These are phyloP conservation scores for Temnothorax unifasciatus DNA, from an alignment of 2,888 invertebrate species.

Conservation along the genomic window DNA sequence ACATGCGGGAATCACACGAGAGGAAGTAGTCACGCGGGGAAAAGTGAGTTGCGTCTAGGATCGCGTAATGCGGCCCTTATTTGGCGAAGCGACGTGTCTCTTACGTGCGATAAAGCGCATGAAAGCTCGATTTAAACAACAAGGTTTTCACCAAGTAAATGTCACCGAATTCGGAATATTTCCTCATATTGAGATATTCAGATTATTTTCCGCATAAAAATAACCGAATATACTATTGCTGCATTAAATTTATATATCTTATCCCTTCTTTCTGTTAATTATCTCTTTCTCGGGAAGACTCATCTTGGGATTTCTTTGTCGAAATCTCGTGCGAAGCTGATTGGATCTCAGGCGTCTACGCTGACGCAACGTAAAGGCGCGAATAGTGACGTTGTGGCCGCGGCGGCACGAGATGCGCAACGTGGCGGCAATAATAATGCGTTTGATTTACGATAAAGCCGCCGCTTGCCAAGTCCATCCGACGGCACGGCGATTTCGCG, in stretches of 20 bases:
- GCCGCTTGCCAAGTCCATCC: constrained; percentile 58
- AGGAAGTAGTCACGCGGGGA: constrained; percentile 56
- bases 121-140: background rate
- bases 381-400: constrained; percentile 1
- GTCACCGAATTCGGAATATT: background rate
- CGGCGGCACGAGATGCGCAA: constrained; percentile 40
- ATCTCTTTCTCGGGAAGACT: background rate
- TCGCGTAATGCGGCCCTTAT: background rate
- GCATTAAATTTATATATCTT: background rate
- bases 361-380: constrained; percentile 8
- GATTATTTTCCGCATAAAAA: background rate
- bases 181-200: background rate
- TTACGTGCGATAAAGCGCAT: background rate
- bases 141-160: background rate
- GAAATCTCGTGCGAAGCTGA: background rate
- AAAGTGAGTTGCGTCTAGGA: constrained; percentile 21
- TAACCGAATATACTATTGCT: background rate
- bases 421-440: constrained; percentile 77
- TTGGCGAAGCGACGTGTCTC: background rate
- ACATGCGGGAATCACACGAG: constrained; percentile 45
- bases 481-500: constrained; percentile 49
- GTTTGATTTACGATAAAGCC: constrained; percentile 81
- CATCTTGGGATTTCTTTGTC: background rate
- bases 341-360: background rate
- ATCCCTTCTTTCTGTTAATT: background rate